These are phyloP conservation scores for Umimayanthus chanpuru DNA, from an alignment of 92 coral and sea anemone species.

Conservation along the genomic window DNA sequence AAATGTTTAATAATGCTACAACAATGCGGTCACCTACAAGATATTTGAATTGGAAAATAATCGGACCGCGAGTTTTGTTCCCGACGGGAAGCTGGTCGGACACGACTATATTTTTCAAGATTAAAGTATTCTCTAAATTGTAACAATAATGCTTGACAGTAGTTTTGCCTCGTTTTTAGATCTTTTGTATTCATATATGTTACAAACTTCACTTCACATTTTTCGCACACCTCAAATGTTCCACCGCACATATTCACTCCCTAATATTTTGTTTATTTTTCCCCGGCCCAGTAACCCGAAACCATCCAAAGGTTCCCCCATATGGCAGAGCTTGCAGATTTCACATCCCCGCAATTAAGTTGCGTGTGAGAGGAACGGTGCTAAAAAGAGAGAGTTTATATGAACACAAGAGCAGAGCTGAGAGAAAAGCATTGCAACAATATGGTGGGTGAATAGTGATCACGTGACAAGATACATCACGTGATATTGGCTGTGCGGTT, in stretches of 20 bases:
- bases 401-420: slow-evolving; percentile 27
- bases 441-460: slow-evolving; percentile 39
- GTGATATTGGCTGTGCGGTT: not conserved
- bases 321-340: slow-evolving; percentile 49
- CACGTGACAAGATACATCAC: not conserved
- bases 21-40: too few species aligned
- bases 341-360: slow-evolving; percentile 48
- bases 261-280: slow-evolving; percentile 29
- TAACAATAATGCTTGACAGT: too few species aligned
- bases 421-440: slow-evolving; percentile 21
- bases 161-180: too few species aligned
- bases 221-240: too few species aligned
- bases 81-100: too few species aligned
- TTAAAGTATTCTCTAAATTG: too few species aligned
- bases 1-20: too few species aligned
- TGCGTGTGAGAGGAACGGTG: slow-evolving; percentile 27
- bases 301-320: slow-evolving; percentile 47
- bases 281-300: slow-evolving; percentile 45
- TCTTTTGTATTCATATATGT: too few species aligned
- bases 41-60: too few species aligned
- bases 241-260: not conserved
- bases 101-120: too few species aligned
- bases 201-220: too few species aligned
- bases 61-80: too few species aligned
- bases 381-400: slow-evolving; percentile 15